phyloP scores from a whole-genome alignment of 2,113 vertebrate species.

The Notothenia rossii region DNA sequence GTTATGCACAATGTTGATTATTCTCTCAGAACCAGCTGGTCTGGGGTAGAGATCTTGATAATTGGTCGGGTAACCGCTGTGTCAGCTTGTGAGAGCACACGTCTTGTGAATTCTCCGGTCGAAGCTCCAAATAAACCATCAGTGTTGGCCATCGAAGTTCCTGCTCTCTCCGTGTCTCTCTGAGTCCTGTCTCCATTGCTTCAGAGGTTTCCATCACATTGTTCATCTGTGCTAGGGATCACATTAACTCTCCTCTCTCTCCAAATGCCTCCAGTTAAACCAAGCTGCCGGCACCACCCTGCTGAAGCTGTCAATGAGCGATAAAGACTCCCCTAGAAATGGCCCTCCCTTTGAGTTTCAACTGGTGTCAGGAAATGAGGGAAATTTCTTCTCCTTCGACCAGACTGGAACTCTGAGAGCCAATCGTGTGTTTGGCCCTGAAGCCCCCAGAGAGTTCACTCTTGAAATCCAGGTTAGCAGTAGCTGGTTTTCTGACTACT shows the following conservation, averaged over 20 bases:
- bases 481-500: neutral
- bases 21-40: too few species aligned
- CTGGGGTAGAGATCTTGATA: too few species aligned
- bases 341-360: constrained; percentile 93
- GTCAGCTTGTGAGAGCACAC: too few species aligned
- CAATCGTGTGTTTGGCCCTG: constrained; percentile 88
- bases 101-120: too few species aligned
- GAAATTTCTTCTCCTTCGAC: constrained; percentile 89
- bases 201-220: too few species aligned
- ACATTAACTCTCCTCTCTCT: constrained; percentile 1
- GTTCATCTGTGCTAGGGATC: neutral
- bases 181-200: too few species aligned
- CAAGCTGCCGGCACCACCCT: constrained; percentile 91
- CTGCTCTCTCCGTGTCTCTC: too few species aligned
- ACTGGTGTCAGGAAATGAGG: constrained; percentile 92
- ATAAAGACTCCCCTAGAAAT: constrained; percentile 94
- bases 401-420: constrained; percentile 88
- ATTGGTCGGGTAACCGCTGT: too few species aligned
- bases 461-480: constrained; percentile 90
- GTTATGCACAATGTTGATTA: too few species aligned
- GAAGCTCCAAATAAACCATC: too few species aligned
- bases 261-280: constrained; percentile 85
- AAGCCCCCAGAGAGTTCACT: constrained; percentile 88
- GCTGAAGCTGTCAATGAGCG: constrained; percentile 91
- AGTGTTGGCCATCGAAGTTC: too few species aligned